A percentile compares a stretch with the other conserved stretches of the same genome.
These are phyloP conservation scores for Chrysolina oricalcia DNA, from an alignment of 2,888 invertebrate species.

Conservation along the genomic window DNA sequence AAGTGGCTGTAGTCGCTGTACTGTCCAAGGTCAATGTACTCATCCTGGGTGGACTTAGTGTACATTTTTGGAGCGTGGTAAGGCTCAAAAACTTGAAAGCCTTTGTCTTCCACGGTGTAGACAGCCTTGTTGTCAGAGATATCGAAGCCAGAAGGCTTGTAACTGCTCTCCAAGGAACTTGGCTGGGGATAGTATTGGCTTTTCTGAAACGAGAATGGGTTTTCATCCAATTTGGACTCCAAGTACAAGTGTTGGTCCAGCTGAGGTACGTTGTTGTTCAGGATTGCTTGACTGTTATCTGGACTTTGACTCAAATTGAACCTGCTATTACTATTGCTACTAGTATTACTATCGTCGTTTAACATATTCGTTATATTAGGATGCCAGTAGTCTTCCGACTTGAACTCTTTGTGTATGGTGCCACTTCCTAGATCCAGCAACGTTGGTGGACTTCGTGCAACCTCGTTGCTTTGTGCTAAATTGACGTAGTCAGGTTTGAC, in stretches of 20 bases:
- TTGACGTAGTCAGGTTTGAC: conserved; percentile 77
- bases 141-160: conserved; percentile 55
- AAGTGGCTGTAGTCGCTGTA: conserved; percentile 68
- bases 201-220: conserved; percentile 57
- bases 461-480: conserved; percentile 69
- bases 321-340: conserved; percentile 67
- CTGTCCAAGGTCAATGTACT: conserved; percentile 65
- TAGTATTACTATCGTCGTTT: conserved; percentile 73
- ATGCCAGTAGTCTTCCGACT: conserved; percentile 78
- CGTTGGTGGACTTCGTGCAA: conserved; percentile 79
- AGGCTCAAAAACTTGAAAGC: conserved; percentile 56
- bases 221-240: conserved; percentile 59
- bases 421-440: conserved; percentile 83
- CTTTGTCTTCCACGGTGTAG: conserved; percentile 60
- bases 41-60: conserved; percentile 59
- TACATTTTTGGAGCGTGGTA: conserved; percentile 54
- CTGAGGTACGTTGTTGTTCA: conserved; percentile 64
- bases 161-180: conserved; percentile 44
- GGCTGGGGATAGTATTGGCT: conserved; percentile 50
- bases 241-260: conserved; percentile 60
- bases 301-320: conserved; percentile 73
- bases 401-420: conserved; percentile 77
- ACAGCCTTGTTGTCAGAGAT: conserved; percentile 56
- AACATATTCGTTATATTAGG: conserved; percentile 73
- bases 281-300: conserved; percentile 71